These are phyloP conservation scores for Strigops habroptila DNA, from an alignment of 2,113 vertebrate genomes.

Conservation along the genomic window DNA sequence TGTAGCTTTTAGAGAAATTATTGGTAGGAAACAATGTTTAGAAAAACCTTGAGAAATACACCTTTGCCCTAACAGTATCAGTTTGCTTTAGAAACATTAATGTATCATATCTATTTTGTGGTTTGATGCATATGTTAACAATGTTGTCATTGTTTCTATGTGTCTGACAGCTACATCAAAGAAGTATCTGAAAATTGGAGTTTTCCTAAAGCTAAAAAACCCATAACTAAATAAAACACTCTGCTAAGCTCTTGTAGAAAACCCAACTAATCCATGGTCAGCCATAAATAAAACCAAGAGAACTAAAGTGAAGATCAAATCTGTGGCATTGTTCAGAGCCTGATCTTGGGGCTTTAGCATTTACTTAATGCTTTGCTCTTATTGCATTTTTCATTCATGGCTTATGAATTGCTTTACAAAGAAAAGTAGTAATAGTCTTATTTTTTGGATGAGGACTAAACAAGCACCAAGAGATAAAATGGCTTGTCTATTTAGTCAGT, in stretches of 20 bases:
- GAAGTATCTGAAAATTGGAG: not conserved
- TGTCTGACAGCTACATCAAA: not conserved
- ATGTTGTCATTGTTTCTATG: not conserved
- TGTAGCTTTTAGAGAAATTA: not conserved
- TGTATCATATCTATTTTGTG: not conserved
- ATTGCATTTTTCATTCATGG: not conserved
- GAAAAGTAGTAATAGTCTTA: not conserved
- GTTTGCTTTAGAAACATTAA: not conserved
- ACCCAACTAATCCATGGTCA: not conserved
- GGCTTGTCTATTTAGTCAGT: not conserved
- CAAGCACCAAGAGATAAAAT: not conserved
- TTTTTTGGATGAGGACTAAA: not conserved
- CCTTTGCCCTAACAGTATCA: not conserved
- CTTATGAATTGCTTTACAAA: slow-evolving; percentile 12
- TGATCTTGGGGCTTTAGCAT: not conserved
- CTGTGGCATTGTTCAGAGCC: not conserved
- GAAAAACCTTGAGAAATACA: not conserved
- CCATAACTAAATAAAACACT: not conserved
- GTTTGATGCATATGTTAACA: not conserved
- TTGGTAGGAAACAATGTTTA: not conserved
- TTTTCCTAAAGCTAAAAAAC: not conserved
- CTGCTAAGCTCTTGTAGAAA: not conserved
- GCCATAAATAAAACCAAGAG: not conserved
- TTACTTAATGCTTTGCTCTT: not conserved
- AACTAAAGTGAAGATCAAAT: not conserved